A percentile compares a stretch with the other conserved stretches of the same genome.
Conservation (phyloP, 2,113 vertebrate genomes). For the Noturus placidus region DNA sequence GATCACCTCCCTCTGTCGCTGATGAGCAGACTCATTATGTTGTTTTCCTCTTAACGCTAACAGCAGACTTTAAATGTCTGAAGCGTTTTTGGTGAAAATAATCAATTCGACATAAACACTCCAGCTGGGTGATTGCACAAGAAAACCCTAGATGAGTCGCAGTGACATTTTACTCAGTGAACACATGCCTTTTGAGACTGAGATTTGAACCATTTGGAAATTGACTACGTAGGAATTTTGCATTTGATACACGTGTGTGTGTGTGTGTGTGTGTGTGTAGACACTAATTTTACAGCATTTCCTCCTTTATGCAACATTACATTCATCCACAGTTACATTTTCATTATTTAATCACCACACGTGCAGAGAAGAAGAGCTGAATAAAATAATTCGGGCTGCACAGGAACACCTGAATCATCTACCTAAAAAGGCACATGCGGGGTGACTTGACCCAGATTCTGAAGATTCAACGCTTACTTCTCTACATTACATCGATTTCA, state of each 20-base stretch:
- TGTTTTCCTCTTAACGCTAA: neutral
- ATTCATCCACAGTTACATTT: neutral
- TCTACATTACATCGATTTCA: neutral
- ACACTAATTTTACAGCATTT: neutral
- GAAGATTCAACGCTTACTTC: neutral
- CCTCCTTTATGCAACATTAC: neutral
- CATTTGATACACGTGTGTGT: neutral
- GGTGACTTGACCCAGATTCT: slow-evolving; percentile 1
- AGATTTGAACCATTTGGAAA: neutral
- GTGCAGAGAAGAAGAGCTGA: neutral
- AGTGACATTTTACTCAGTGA: neutral
- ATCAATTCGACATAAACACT: neutral
- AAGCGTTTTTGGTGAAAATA: neutral
- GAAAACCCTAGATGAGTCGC: neutral
- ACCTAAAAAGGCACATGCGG: neutral
- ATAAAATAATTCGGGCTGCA: neutral
- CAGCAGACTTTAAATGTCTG: neutral
- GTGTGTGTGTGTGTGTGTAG: neutral
- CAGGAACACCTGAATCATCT: neutral
- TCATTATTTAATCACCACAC: neutral
- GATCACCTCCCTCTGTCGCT: slow-evolving; percentile 9
- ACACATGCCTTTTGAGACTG: neutral
- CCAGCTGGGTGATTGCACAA: neutral
- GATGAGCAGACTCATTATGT: neutral
- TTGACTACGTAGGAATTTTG: neutral